These are phyloP conservation scores for Lasioglossum malachurum DNA, from an alignment of 2,888 invertebrate species.

Conservation along the genomic window DNA sequence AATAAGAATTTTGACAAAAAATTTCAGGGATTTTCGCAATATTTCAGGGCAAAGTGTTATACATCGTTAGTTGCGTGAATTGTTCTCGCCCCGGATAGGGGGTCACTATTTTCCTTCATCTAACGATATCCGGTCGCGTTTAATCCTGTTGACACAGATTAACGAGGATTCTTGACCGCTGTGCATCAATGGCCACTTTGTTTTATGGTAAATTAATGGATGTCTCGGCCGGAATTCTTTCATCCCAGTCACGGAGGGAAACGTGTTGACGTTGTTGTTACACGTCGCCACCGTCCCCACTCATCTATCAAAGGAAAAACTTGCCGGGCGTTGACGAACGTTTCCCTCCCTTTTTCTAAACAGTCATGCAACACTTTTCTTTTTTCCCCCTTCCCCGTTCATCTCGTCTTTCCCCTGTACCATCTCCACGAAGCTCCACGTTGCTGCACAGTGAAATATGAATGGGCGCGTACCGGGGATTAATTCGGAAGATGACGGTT, in stretches of 20 bases:
- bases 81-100: conserved; percentile 44
- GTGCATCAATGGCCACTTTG: conserved; percentile 67
- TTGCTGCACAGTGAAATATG: conserved; percentile 25
- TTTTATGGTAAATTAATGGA: conserved; percentile 67
- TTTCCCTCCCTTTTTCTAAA: conserved; percentile 6
- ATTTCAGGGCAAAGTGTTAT: conserved; percentile 28
- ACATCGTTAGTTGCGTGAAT: conserved; percentile 45
- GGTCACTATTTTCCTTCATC: conserved; percentile 60
- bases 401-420: background rate
- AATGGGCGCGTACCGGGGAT: conserved; percentile 13
- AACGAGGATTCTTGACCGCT: conserved; percentile 70
- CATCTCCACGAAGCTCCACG: background rate
- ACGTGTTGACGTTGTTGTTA: conserved; percentile 36
- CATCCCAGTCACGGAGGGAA: conserved; percentile 31
- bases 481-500: conserved; percentile 25
- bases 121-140: conserved; percentile 63
- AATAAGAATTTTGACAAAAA: background rate
- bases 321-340: conserved; percentile 31
- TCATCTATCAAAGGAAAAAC: conserved; percentile 54
- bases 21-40: background rate
- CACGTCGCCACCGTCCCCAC: conserved; percentile 12
- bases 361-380: background rate
- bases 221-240: conserved; percentile 64
- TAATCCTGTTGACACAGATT: conserved; percentile 72
- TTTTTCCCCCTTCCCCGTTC: background rate